Conservation (phyloP, 2,888 invertebrate genomes). For the Cheilosia variabilis region DNA sequence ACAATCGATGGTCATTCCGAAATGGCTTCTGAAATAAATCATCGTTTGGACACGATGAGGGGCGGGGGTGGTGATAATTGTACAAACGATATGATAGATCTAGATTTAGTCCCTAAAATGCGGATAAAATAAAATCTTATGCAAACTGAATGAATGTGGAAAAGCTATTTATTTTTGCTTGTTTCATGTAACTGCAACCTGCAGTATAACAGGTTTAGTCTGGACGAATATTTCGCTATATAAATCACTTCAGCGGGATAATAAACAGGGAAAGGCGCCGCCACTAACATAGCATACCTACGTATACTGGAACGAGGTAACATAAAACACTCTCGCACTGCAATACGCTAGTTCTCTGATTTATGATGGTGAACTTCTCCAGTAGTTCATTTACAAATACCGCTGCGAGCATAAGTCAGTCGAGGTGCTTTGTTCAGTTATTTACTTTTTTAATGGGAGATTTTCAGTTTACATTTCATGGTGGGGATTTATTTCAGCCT, state of each 20-base stretch:
- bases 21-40: too few species aligned
- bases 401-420: conserved; percentile 16
- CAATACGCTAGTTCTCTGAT: conserved; percentile 59
- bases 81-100: too few species aligned
- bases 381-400: conserved; percentile 18
- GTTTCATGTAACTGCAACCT: not conserved
- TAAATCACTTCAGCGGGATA: conserved; percentile 51
- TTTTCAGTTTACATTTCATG: not conserved
- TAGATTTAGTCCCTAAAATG: too few species aligned
- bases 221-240: conserved; percentile 24
- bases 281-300: conserved; percentile 10
- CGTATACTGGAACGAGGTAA: conserved; percentile 28
- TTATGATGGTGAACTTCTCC: conserved; percentile 31
- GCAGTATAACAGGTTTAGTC: not conserved
- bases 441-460: not conserved
- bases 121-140: too few species aligned
- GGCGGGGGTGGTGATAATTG: too few species aligned
- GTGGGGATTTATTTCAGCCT: too few species aligned
- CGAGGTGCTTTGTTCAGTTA: not conserved
- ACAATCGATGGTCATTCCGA: too few species aligned
- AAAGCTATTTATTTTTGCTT: not conserved
- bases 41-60: too few species aligned
- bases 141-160: too few species aligned
- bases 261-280: conserved; percentile 38
- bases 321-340: conserved; percentile 51